Evolutionary conservation across 2,113 vertebrate species (phyloP).

Genomic region (Holacanthus passer): DNA sequence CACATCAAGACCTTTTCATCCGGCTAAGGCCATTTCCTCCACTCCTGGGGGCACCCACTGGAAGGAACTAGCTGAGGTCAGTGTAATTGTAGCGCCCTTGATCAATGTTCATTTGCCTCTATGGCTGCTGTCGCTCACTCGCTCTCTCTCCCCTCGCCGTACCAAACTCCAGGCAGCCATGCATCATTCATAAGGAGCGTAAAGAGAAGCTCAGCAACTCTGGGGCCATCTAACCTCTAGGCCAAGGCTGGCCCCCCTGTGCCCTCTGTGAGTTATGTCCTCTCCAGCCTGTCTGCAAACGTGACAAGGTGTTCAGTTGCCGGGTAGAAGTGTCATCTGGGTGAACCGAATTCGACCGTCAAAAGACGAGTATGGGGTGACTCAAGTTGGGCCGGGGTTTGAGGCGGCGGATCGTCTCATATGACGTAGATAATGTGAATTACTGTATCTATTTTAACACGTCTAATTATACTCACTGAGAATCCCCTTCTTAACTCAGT

Average conservation of each 20-base stretch:
- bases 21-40: slow-evolving; percentile 43
- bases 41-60: slow-evolving; percentile 63
- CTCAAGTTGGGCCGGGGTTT: background rate
- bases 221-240: slow-evolving; percentile 65
- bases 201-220: slow-evolving; percentile 70
- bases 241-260: slow-evolving; percentile 57
- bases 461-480: slow-evolving; percentile 12
- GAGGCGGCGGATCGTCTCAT: background rate
- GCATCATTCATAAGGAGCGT: slow-evolving; percentile 80
- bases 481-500: slow-evolving; percentile 25
- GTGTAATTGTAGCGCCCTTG: slow-evolving; percentile 78
- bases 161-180: slow-evolving; percentile 66
- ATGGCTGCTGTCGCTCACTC: slow-evolving; percentile 58
- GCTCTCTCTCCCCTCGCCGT: slow-evolving; percentile 21
- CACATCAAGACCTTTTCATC: slow-evolving; percentile 46
- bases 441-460: slow-evolving; percentile 16
- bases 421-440: slow-evolving; percentile 27
- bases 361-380: slow-evolving; percentile 32
- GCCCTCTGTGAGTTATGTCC: slow-evolving; percentile 61
- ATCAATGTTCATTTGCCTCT: slow-evolving; percentile 79
- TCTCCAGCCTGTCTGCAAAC: slow-evolving; percentile 47
- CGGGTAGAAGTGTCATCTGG: slow-evolving; percentile 25
- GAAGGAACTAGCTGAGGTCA: slow-evolving; percentile 73
- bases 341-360: slow-evolving; percentile 17
- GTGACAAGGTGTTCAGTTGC: slow-evolving; percentile 56